Evolutionary conservation across 2,113 vertebrate genomes (phyloP), one percentile per base, ranked within the genome.

Genomic region (Clupea harengus): DNA sequence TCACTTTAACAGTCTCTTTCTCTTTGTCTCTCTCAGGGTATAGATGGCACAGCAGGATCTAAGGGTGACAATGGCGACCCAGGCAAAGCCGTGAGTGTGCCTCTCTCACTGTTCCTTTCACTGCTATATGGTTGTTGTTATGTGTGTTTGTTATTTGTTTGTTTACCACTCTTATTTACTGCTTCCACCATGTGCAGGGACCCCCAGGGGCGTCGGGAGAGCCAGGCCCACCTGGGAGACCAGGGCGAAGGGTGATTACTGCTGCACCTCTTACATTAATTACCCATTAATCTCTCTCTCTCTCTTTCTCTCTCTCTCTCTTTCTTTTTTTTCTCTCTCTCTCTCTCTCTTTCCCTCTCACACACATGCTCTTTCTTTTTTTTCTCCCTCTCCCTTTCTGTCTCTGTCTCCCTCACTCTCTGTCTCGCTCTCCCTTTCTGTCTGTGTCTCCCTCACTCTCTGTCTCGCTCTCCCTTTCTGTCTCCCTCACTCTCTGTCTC

Each of bases 11-110:
- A 9, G 9, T 49, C 13, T 49, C 6, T 11, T 49, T 81, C 39
- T 72, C 45, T 84, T 0, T 85, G 60, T 64, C 52, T 87, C 47
- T 50, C 60, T 84, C 86, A 99, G 98, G 98, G 98, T 88, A 94
- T 97, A 15, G 98, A 99, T 17, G 98, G 98, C 49, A 93, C 95
- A 10, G 87, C 95, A 6, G 98, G 98, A 47, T 95, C 97, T 90
- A 99, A 99, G 95, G 98, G 98, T 89, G 98, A 99, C 0, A 95
- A 95, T 0, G 98, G 98, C 2, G 98, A 98, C 72, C 87, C 97
- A 9, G 98, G 98, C 11, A 98, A 98, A 89, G 93, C 96, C 46
- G 98, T 99, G 90, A 96, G 97, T 92, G 18, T 18, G n/a, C 47
- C 52, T 54, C 2, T 15, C 17, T 18, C 17, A 17, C 52, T 54